Conservation (phyloP, 2,888 invertebrate genomes). For the Choreutis nemorana region DNA sequence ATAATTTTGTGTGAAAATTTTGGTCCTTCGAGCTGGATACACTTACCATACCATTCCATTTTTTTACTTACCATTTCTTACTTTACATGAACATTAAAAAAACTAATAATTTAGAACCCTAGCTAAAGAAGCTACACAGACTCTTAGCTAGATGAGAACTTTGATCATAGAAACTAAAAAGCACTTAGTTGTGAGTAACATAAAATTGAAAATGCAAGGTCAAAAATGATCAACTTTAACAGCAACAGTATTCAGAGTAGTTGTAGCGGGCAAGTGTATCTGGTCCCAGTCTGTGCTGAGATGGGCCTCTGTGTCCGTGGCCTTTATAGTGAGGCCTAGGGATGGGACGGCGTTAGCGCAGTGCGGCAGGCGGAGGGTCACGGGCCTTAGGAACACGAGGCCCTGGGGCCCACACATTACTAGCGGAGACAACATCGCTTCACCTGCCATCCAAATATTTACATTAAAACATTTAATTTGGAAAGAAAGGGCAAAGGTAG, state of each 20-base stretch:
- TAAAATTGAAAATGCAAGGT: not conserved
- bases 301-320: constrained; percentile 84
- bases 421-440: constrained; percentile 91
- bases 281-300: constrained; percentile 87
- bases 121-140: no score
- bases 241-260: constrained; percentile 86
- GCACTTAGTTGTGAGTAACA: no score
- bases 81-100: no score
- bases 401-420: constrained; percentile 98
- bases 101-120: no score
- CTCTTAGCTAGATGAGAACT: no score
- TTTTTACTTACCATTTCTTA: no score
- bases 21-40: no score
- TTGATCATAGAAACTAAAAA: no score
- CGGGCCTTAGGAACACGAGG: constrained; percentile 86
- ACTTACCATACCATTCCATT: no score
- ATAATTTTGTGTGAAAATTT: no score
- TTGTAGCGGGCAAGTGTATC: constrained; percentile 82
- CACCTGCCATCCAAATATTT: constrained; percentile 76
- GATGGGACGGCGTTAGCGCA: constrained; percentile 81
- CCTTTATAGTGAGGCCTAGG: constrained; percentile 78
- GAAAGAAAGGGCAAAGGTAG: not conserved
- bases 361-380: constrained; percentile 91
- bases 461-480: no score
- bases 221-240: constrained; percentile 93